These are phyloP conservation scores for Luscinia luscinia DNA, from an alignment of 2,797 vertebrate species.

Conservation along the genomic window DNA sequence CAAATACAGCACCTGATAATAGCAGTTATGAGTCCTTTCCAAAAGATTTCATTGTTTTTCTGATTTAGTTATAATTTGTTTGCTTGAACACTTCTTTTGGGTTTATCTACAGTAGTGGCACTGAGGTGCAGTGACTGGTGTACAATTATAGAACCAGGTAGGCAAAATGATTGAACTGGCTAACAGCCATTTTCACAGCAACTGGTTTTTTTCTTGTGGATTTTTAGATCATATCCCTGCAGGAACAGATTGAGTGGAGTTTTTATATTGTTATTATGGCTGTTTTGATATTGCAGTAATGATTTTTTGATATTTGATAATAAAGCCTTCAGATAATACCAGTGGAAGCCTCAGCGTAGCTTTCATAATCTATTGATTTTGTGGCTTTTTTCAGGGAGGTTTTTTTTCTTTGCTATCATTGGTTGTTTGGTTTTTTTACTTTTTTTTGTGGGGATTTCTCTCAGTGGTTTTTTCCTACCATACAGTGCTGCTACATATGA, in stretches of 20 bases:
- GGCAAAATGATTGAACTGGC: conserved; percentile 45
- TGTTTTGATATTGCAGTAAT: conserved; percentile 58
- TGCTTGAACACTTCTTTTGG: not conserved
- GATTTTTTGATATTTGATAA: conserved; percentile 68
- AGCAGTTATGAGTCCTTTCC: not conserved
- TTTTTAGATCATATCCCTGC: conserved; percentile 66
- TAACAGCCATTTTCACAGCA: conserved; percentile 49
- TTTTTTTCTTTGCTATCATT: not conserved
- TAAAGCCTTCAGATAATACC: conserved; percentile 25
- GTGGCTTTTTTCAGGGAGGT: not conserved
- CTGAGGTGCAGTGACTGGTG: not conserved
- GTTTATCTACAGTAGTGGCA: not conserved
- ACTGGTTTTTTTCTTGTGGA: conserved; percentile 26
- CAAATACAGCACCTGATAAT: not conserved
- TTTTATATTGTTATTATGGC: conserved; percentile 55
- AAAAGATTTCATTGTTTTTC: not conserved
- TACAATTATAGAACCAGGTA: not conserved
- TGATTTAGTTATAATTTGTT: not conserved
- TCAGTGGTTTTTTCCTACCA: not conserved
- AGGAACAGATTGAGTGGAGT: conserved; percentile 54
- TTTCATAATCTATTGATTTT: conserved; percentile 53
- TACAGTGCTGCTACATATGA: not conserved
- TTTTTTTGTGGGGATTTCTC: conserved; percentile 28
- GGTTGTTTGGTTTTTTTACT: not conserved
- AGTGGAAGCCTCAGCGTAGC: not conserved